A percentile compares a stretch with the other conserved stretches of the same genome.
These are phyloP conservation scores for Abscondita cerata DNA, from an alignment of 2,888 invertebrate species.

Conservation along the genomic window DNA sequence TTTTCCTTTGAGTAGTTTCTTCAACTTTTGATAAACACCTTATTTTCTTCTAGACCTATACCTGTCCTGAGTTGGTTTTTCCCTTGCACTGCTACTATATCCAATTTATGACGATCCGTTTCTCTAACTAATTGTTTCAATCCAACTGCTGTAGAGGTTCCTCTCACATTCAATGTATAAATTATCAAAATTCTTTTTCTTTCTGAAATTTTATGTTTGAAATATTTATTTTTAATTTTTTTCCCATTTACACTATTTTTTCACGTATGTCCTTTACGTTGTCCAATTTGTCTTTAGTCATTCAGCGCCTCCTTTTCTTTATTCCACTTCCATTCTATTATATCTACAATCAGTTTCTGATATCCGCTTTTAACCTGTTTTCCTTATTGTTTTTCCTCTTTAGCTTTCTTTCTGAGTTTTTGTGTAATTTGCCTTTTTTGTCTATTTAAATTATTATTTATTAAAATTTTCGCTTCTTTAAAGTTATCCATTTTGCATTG, in stretches of 20 bases:
- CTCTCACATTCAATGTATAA: too few relatives aligned
- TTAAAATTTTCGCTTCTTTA: not conserved
- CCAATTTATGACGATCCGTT: not conserved
- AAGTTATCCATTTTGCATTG: constrained; percentile 1
- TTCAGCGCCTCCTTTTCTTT: constrained; percentile 1
- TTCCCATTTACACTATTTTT: not conserved
- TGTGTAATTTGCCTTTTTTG: constrained; percentile 3
- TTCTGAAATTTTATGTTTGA: too few relatives aligned
- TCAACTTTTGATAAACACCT: too few relatives aligned
- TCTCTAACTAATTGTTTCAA: too few relatives aligned
- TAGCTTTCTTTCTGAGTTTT: not conserved
- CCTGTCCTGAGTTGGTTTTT: too few relatives aligned
- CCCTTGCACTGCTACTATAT: not conserved
- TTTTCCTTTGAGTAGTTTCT: too few relatives aligned
- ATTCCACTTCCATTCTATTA: not conserved
- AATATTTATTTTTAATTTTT: not conserved
- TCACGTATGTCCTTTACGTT: not conserved
- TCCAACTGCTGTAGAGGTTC: too few relatives aligned
- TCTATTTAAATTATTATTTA: not conserved
- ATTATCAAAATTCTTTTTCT: not conserved
- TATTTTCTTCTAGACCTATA: too few relatives aligned
- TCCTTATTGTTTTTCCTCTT: constrained; percentile 1
- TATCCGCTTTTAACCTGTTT: not conserved
- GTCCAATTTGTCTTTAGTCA: not conserved
- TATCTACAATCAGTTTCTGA: not conserved